Evolutionary conservation across 2,888 invertebrate genomes (phyloP).

Genomic region (Cheilosia scutellata): DNA sequence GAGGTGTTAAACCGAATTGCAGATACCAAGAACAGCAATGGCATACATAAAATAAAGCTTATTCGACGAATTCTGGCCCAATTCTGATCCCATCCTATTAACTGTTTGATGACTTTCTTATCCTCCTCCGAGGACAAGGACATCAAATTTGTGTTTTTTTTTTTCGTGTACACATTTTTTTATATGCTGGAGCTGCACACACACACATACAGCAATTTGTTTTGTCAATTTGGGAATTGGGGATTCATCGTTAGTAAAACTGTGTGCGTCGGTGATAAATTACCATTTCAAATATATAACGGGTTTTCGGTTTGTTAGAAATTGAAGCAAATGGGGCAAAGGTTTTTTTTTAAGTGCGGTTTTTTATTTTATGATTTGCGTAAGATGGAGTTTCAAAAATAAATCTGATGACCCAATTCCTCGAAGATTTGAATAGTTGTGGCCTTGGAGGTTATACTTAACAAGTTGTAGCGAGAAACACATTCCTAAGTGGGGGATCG

Average conservation of each 20-base stretch:
- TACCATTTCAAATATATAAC: no score
- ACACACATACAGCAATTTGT: background rate
- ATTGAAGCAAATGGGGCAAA: no score
- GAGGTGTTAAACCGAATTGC: conserved; percentile 37
- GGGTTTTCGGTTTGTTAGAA: no score
- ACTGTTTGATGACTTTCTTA: conserved; percentile 59
- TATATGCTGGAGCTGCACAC: background rate
- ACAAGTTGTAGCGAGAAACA: no score
- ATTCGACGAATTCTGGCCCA: conserved; percentile 49
- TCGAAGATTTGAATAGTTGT: no score
- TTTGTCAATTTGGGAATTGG: conserved; percentile 41
- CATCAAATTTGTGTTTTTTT: conserved; percentile 44
- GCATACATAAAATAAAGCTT: conserved; percentile 31
- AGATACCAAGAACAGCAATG: conserved; percentile 10
- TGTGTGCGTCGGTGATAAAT: background rate
- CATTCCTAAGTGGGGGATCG: no score
- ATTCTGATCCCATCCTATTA: conserved; percentile 44
- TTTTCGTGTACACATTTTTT: background rate
- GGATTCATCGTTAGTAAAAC: conserved; percentile 25
- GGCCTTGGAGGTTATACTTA: no score
- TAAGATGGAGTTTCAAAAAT: no score
- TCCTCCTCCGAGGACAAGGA: conserved; percentile 24
- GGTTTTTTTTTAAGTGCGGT: no score
- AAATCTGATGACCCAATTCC: no score
- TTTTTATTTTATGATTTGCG: no score